A percentile compares a stretch with the other conserved stretches of the same genome.
Conservation (phyloP, 2,797 vertebrate species). For the Coregonus ussuriensis region DNA sequence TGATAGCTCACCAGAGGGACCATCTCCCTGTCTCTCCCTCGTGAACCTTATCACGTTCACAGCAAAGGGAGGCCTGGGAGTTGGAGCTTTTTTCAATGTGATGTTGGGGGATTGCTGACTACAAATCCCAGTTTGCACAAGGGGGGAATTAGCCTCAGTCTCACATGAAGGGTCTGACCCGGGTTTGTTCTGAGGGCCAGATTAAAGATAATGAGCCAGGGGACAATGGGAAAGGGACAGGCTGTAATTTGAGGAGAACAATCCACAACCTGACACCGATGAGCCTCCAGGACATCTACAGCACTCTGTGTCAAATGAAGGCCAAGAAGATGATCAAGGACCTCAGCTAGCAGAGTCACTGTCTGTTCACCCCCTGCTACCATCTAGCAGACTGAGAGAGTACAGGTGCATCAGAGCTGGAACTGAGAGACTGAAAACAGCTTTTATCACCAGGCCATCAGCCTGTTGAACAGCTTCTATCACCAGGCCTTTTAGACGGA, state of each 20-base stretch:
- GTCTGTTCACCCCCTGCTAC: no score
- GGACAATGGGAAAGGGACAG: slow-evolving; percentile 44
- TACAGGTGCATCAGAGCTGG: no score
- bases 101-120: slow-evolving; percentile 68
- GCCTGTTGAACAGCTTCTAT: no score
- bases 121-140: slow-evolving; percentile 61
- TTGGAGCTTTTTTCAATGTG: slow-evolving; percentile 52
- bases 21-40: slow-evolving; percentile 44
- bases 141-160: slow-evolving; percentile 50
- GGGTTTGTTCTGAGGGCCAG: slow-evolving; percentile 44
- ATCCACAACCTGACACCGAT: slow-evolving; percentile 37
- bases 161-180: slow-evolving; percentile 59
- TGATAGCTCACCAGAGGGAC: slow-evolving; percentile 33
- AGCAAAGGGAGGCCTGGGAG: slow-evolving; percentile 41
- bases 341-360: no score
- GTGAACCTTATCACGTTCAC: slow-evolving; percentile 65
- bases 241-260: slow-evolving; percentile 23
- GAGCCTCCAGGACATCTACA: slow-evolving; percentile 12
- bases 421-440: no score
- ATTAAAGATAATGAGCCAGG: neutral
- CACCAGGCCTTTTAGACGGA: no score
- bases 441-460: no score
- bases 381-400: no score
- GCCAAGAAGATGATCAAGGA: no score
- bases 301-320: no score